Evolutionary conservation across 2,888 invertebrate genomes (phyloP).

Genomic region (Tupiocoris notatus): DNA sequence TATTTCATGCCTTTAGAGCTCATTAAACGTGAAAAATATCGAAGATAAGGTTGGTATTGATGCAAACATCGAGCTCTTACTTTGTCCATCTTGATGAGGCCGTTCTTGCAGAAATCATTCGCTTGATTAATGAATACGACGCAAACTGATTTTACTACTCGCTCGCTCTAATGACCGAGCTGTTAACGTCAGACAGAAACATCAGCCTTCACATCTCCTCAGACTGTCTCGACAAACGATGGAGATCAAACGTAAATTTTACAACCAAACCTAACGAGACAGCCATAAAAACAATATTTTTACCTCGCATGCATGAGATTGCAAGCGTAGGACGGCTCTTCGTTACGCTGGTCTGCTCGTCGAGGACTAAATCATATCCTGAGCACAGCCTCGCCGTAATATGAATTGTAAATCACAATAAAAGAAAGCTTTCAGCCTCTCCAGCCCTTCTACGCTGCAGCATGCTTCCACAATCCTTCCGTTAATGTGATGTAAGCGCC

Average conservation of each 20-base stretch:
- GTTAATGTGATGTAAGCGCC: constrained; percentile 34
- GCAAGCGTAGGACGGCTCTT: neutral
- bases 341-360: constrained; percentile 29
- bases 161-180: neutral
- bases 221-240: neutral
- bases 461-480: neutral
- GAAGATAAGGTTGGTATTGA: too few relatives aligned
- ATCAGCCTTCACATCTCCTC: neutral
- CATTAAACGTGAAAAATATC: too few relatives aligned
- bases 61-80: too few relatives aligned
- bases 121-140: too few relatives aligned
- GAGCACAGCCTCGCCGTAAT: constrained; percentile 20
- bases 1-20: too few relatives aligned
- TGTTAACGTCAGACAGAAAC: neutral
- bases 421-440: constrained; percentile 28
- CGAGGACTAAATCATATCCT: constrained; percentile 26
- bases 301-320: constrained; percentile 10
- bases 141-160: too few relatives aligned
- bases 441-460: neutral
- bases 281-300: constrained; percentile 34
- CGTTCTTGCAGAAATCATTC: too few relatives aligned
- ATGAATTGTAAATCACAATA: constrained; percentile 38
- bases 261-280: constrained; percentile 38
- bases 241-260: constrained; percentile 21
- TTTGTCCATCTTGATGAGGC: too few relatives aligned